Base-by-base conservation (phyloP, 2,888 invertebrate genomes). In the Caenorhabditis uteleia region DNA sequence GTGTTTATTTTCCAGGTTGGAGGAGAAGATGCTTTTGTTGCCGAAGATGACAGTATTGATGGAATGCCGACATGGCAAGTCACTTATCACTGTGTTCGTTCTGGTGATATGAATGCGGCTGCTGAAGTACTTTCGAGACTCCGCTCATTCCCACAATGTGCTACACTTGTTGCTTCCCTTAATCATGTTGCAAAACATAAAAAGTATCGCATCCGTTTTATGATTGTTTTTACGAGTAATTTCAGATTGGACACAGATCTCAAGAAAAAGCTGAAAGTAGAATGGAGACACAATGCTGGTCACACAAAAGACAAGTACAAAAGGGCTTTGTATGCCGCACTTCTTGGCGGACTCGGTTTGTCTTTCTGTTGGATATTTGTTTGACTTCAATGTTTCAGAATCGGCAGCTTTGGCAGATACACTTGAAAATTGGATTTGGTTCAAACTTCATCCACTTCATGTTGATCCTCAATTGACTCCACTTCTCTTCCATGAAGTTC, bases 371-470 rank as follows among this genome's bases (percentile, higher is more conserved):
- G 33, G 60, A 70, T 33, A 50, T 68, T 29, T 29, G 7, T 8
- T 7, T 70, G 66, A 6, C 29, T 29, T n/a, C n/a, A n/a, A 8
- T 42, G 43, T 42, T 18, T 20, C 20, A 51, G 72, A 72, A 20
- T 56, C 67, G 18, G 55, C 58, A 12, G 54, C 59, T 14, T 49
- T 70, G 1, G 59, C 68, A 12, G 74, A 75, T 33, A 77, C 70
- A n/a, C 59, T 82, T 58, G 82, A 82, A 59, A 76, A 82, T 36
- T 82, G 82, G 82, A 62, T 82, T 31, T 82, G 81, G 82, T 71
- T 76, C 43, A 72, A 77, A 40, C 62, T 82, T 34, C 47, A 73
- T 33, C 59, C 69, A 8, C 70, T 78, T n/a, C 70, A 70, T 27
- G 64, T 79, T 16, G 74, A 80, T 50, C 70, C 73, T 25, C 58